A percentile compares a stretch with the other conserved stretches of the same genome.
Evolutionary conservation across 2,113 vertebrate species (phyloP).

Genomic region (Urocynchramus pylzowi): DNA sequence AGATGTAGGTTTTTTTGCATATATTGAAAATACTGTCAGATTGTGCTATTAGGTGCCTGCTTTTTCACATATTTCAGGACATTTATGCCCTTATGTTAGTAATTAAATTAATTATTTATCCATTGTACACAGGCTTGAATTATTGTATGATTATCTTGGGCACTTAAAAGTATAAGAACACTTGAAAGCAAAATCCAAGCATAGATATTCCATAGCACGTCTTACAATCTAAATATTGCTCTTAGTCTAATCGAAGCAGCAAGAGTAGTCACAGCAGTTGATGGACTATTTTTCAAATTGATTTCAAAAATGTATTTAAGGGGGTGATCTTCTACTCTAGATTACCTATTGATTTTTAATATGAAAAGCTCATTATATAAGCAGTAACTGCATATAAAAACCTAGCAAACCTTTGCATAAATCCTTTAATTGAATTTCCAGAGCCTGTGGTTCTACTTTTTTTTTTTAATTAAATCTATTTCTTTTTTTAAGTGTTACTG

Average conservation of each 20-base stretch:
- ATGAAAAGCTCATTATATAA: constrained; percentile 99
- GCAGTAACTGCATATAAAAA: constrained; percentile 99
- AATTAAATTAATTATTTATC: constrained; percentile 77
- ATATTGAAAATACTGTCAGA: neutral
- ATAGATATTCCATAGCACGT: constrained; percentile 79
- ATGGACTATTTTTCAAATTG: constrained; percentile 99
- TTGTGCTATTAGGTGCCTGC: neutral
- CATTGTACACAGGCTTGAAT: constrained; percentile 73
- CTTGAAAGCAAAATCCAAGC: constrained; percentile 75
- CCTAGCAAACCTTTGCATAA: constrained; percentile 99
- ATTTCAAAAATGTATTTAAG: constrained; percentile 99
- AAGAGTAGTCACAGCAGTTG: constrained; percentile 90
- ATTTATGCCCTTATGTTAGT: constrained; percentile 7
- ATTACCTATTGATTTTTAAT: constrained; percentile 99
- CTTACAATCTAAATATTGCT: constrained; percentile 85
- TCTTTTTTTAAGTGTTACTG: constrained; percentile 96
- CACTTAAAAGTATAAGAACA: constrained; percentile 68
- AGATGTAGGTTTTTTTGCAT: neutral
- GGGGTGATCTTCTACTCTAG: constrained; percentile 97
- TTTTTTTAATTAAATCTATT: constrained; percentile 98
- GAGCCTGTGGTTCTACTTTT: constrained; percentile 94
- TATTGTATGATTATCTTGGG: constrained; percentile 65
- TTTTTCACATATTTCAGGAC: neutral
- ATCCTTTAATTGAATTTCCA: constrained; percentile 99
- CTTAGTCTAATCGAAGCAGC: constrained; percentile 87